Base-by-base conservation (phyloP, 2,888 invertebrate genomes). In the Tryphoninae sp. region DNA sequence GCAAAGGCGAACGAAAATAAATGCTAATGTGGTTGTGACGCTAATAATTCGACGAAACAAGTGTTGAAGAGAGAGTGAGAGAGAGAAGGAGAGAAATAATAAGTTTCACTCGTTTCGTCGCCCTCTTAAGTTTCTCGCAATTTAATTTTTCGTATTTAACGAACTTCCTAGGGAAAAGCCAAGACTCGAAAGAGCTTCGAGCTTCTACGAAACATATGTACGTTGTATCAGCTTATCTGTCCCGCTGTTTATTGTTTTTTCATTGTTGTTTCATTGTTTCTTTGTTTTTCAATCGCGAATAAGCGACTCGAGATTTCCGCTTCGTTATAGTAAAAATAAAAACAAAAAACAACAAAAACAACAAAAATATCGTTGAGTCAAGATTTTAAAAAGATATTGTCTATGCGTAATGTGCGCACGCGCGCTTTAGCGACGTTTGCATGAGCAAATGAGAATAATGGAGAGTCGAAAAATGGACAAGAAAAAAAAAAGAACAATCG, bases 21-120 rank as follows among this genome's bases (percentile, higher is more conserved):
- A 45, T 45, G 45, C 45, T 45, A 45, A 59, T 58, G 67, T n/a
- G 75, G 75, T 75, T 75, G 75, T 75, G 75, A 75, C 58, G 49
- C 9, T 49, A 58, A 59, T 67, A 19, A 1, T 67, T 58, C 64
- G 64, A 65, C 55, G 45, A 13, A 64, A 33, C 1, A 1, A 33
- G 33, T 33, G 33, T 33, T 33, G 6, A 7, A 33, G 33, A 33
- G 33, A 33, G 33, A 33, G 33, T 7, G 33, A 33, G 33, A 33
- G 26, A 23, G 26, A 26, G 26, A 26, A 1, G 3, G 2, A 26
- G 0, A 26, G 3, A 19, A 19, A 19, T 19, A 19, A 26, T 26
- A 33, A 33, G 33, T 33, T 33, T 33, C 33, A 1, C 33, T 33
- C 33, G 33, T 33, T 33, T 33, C 33, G 33, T 33, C 33, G 33